These are phyloP conservation scores for Drepana falcataria DNA, from an alignment of 2,888 invertebrate species.

Conservation along the genomic window DNA sequence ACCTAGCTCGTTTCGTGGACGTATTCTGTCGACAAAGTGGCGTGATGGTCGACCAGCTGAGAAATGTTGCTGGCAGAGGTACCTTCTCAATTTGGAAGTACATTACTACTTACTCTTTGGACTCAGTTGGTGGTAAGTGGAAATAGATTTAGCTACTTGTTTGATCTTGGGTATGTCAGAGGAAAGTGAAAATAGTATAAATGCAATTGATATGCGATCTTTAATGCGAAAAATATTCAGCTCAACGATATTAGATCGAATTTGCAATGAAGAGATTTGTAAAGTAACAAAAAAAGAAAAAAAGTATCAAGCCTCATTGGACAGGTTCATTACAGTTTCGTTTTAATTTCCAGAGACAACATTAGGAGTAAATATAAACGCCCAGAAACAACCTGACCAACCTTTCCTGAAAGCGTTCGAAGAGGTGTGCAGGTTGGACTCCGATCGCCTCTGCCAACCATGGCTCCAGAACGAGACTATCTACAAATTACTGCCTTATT, in stretches of 20 bases:
- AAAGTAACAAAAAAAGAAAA: too few relatives aligned
- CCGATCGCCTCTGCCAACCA: slow-evolving; percentile 29
- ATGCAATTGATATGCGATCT: too few relatives aligned
- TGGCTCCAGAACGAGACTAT: slow-evolving; percentile 30
- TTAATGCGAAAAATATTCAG: too few relatives aligned
- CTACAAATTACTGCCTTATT: slow-evolving; percentile 24
- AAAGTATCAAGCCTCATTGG: too few relatives aligned
- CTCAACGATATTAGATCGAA: too few relatives aligned
- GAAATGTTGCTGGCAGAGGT: slow-evolving; percentile 7
- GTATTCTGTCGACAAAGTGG: slow-evolving; percentile 29
- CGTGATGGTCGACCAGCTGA: slow-evolving; percentile 15
- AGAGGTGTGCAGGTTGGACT: slow-evolving; percentile 14
- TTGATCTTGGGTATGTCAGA: too few relatives aligned
- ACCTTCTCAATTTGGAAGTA: slow-evolving; percentile 19
- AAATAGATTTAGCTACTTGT: neutral
- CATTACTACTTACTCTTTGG: slow-evolving; percentile 25
- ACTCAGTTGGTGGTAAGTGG: slow-evolving; percentile 22
- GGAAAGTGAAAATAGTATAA: too few relatives aligned
- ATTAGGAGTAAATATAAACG: slow-evolving; percentile 28
- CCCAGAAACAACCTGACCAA: slow-evolving; percentile 20
- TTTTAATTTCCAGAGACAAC: slow-evolving; percentile 24
- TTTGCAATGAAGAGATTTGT: too few relatives aligned
- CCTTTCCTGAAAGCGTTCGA: slow-evolving; percentile 34
- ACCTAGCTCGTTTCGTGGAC: slow-evolving; percentile 26
- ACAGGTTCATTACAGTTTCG: neutral